These are phyloP conservation scores for Dasyprocta punctata DNA, from an alignment of 2,113 vertebrate genomes.

Conservation along the genomic window DNA sequence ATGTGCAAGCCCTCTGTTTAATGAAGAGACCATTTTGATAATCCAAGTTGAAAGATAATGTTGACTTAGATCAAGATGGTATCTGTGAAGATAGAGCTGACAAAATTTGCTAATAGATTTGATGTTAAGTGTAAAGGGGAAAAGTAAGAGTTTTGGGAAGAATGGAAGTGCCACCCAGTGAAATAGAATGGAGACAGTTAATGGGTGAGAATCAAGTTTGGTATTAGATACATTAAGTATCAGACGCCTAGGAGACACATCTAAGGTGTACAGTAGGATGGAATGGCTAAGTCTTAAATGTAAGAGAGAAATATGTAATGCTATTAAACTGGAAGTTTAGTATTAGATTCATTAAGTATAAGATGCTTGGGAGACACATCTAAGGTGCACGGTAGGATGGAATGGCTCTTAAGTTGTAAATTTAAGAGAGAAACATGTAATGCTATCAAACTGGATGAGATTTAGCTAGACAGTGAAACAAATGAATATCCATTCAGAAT, in stretches of 20 bases:
- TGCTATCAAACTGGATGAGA: neutral
- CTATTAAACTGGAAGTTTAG: neutral
- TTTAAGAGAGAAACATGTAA: slow-evolving; percentile 1
- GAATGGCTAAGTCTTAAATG: slow-evolving; percentile 12
- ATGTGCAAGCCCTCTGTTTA: neutral
- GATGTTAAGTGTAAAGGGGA: neutral
- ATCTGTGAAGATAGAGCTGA: neutral
- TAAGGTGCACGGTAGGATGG: neutral
- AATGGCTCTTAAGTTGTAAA: slow-evolving; percentile 9
- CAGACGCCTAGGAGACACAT: neutral
- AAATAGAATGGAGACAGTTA: neutral
- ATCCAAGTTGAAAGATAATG: neutral
- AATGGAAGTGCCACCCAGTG: neutral
- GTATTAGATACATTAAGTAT: neutral
- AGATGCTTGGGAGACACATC: neutral
- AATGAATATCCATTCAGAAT: neutral
- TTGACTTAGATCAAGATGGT: slow-evolving; percentile 8
- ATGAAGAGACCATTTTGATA: neutral
- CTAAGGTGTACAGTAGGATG: neutral
- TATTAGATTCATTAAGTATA: neutral
- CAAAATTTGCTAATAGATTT: neutral
- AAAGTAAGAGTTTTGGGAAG: neutral
- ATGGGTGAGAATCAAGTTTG: neutral
- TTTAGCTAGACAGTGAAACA: neutral
- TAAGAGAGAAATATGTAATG: slow-evolving; percentile 9